Evolutionary conservation across 2,113 vertebrate genomes (phyloP).

Genomic region (Gnathonemus echidnorhynchus): DNA sequence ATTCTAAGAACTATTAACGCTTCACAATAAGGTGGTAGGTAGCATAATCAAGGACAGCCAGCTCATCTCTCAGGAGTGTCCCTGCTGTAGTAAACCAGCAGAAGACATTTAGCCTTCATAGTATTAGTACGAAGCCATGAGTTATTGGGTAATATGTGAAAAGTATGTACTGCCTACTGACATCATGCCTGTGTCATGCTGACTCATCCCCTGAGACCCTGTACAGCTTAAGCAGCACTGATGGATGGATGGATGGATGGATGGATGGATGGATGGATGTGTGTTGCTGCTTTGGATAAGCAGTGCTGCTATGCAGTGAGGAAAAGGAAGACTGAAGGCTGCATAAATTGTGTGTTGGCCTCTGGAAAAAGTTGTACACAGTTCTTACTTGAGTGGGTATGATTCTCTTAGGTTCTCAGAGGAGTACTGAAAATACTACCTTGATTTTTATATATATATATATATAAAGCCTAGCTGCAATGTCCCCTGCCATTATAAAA

Average conservation of each 20-base stretch:
- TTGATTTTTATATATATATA: background rate
- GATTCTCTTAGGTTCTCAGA: background rate
- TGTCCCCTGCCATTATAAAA: background rate
- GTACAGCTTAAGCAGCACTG: background rate
- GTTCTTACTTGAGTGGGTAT: background rate
- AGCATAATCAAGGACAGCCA: background rate
- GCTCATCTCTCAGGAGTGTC: background rate
- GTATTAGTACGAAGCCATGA: background rate
- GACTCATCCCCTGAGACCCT: background rate
- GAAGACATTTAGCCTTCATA: background rate
- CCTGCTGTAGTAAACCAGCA: background rate
- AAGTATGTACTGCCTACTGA: background rate
- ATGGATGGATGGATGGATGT: background rate
- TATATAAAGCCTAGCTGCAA: background rate
- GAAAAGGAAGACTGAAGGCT: background rate
- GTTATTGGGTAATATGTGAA: background rate
- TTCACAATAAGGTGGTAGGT: background rate
- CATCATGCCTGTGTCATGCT: background rate
- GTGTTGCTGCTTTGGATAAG: background rate
- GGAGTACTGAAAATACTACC: background rate
- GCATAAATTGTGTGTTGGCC: background rate
- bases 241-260: background rate
- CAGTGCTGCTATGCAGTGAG: background rate
- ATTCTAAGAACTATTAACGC: background rate
- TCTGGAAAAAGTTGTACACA: background rate